Conservation (phyloP, 2,113 vertebrate species). For the Platysternon megacephalum region DNA sequence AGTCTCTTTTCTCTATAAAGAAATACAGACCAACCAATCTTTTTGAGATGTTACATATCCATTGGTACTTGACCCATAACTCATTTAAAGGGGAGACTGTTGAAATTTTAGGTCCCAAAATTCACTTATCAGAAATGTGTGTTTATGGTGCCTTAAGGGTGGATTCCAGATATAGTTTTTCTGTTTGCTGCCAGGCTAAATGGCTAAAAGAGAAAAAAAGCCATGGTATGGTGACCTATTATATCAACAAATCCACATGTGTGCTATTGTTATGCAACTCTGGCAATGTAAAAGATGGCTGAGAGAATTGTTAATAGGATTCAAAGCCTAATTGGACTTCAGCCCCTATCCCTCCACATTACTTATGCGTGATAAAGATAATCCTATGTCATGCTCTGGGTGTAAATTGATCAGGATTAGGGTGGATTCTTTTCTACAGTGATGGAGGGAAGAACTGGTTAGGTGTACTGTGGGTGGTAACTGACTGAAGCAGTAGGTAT, state of each 20-base stretch:
- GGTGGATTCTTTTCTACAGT: slow-evolving; percentile 6
- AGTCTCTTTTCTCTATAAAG: background rate
- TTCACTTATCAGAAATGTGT: background rate
- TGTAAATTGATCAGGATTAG: slow-evolving; percentile 4
- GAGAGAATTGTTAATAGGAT: background rate
- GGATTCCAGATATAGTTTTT: background rate
- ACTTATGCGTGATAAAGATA: background rate
- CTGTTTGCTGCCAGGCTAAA: background rate
- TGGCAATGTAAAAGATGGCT: background rate
- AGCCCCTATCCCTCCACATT: background rate
- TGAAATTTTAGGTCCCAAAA: background rate
- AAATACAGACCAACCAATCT: background rate
- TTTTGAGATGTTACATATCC: background rate
- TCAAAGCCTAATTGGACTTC: background rate
- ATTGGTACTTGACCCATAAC: background rate
- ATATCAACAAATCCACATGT: background rate
- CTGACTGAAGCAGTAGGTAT: background rate
- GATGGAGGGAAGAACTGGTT: slow-evolving; percentile 19
- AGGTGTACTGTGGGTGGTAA: background rate
- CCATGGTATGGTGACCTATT: background rate
- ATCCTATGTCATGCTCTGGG: rapidly evolving
- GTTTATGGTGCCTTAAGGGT: background rate
- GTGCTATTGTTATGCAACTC: background rate
- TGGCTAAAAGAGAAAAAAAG: background rate
- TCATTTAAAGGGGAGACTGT: background rate